Evolutionary conservation across 2,797 vertebrate genomes (phyloP).

Genomic region (Streptopelia turtur): DNA sequence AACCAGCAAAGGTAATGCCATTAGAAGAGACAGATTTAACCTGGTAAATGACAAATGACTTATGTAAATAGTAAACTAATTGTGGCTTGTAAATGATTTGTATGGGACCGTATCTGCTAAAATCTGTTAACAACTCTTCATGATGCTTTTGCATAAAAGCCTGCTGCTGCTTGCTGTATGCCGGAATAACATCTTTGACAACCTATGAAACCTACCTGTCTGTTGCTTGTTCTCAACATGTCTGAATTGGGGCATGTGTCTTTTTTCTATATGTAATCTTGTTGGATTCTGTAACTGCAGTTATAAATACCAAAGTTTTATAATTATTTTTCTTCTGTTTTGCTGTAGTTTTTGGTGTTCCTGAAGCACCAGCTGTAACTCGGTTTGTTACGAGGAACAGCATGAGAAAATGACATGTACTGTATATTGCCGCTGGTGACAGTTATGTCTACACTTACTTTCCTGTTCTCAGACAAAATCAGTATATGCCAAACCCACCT

Average conservation of each 20-base stretch:
- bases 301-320: slow-evolving; percentile 77
- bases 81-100: slow-evolving; percentile 93
- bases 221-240: slow-evolving; percentile 79
- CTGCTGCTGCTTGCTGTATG: slow-evolving; percentile 90
- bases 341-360: slow-evolving; percentile 78
- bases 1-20: slow-evolving; percentile 86
- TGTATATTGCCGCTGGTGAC: slow-evolving; percentile 69
- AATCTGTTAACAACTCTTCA: slow-evolving; percentile 88
- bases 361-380: slow-evolving; percentile 79
- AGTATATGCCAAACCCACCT: slow-evolving; percentile 41
- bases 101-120: slow-evolving; percentile 88
- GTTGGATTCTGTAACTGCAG: slow-evolving; percentile 76
- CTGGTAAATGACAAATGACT: slow-evolving; percentile 79
- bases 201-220: slow-evolving; percentile 77
- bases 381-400: slow-evolving; percentile 75
- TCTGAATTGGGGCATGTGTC: slow-evolving; percentile 83
- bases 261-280: slow-evolving; percentile 81
- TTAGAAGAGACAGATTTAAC: slow-evolving; percentile 82
- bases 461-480: slow-evolving; percentile 53
- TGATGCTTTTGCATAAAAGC: slow-evolving; percentile 91
- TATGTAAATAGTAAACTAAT: slow-evolving; percentile 99
- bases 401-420: slow-evolving; percentile 72
- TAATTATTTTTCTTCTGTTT: slow-evolving; percentile 76
- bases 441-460: slow-evolving; percentile 53
- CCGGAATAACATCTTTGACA: slow-evolving; percentile 86